Evolutionary conservation across 1,140 invertebrate species (phyloP), one percentile per base, ranked within the genome.

Genomic region (Papilio glaucus): DNA sequence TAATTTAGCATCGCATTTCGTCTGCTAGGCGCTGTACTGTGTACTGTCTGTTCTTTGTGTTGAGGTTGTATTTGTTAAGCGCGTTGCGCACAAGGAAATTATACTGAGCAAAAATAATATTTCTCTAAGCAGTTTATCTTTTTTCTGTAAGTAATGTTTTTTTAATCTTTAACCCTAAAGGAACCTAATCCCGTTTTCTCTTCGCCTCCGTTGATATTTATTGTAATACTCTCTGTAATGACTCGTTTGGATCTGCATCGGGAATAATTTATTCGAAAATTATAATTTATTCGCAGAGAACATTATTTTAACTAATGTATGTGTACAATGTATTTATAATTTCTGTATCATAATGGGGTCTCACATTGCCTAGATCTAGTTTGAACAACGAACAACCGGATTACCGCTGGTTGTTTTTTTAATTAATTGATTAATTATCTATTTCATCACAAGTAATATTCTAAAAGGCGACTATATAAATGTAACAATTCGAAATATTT

Each of bases 341-440:
- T 92, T 92, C 90, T 92, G 90, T 92, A 91, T 87, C 90, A 88
- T 90, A 85, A 91, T 90, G 77, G 76, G 74, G 67, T 80, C 81
- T 81, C 49, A 89, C 85, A 86, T 88, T 90, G n/a, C 85, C 85
- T 82, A 78, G 81, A 84, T 83, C 77, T 83, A 84, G 75, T 69
- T 80, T 79, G 75, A 75, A 75, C 85, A 83, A 75, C 74, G 78
- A 85, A 83, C 85, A 89, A 91, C 89, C 90, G 90, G 71, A 73
- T 57, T n/a, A n/a, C n/a, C n/a, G n/a, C n/a, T n/a, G n/a, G 67
- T 71, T 76, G 72, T 62, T 76, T 53, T 74, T 72, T 71, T 21
- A 77, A 9, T n/a, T n/a, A 42, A 65, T 33, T 21, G 18, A 24
- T 65, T 65, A n/a, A n/a, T n/a, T n/a, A n/a, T n/a, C n/a, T 65